Conservation (phyloP, 2,888 invertebrate genomes). For the Hedychridium roseum region DNA sequence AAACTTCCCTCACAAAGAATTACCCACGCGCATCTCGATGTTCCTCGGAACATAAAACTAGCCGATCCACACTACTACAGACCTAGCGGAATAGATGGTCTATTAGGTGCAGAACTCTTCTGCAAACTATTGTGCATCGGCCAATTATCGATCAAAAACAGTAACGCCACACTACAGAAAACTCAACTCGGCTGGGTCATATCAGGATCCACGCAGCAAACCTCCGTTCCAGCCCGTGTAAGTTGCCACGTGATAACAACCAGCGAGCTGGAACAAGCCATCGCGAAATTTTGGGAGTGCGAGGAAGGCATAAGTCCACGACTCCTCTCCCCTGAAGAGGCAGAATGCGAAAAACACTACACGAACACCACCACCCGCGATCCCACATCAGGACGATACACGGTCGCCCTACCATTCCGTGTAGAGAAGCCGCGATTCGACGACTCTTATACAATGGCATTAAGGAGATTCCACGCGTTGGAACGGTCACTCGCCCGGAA, state of each 20-base stretch:
- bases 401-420: background rate
- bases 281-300: background rate
- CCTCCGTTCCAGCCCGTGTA: background rate
- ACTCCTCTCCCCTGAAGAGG: background rate
- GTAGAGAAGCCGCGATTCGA: too few relatives aligned
- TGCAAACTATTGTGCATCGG: conserved; percentile 8
- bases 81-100: conserved; percentile 1
- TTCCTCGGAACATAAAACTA: conserved; percentile 11
- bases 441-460: background rate
- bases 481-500: conserved; percentile 1
- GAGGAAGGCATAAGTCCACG: background rate
- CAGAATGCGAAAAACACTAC: background rate
- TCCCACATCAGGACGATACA: background rate
- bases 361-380: background rate
- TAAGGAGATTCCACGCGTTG: background rate
- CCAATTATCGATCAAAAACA: conserved; percentile 4
- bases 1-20: conserved; percentile 9
- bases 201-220: background rate
- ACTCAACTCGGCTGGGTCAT: conserved; percentile 12
- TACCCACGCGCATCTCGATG: background rate
- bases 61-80: conserved; percentile 11
- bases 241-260: background rate
- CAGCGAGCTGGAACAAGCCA: background rate
- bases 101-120: conserved; percentile 8
- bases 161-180: conserved; percentile 3